Conservation (phyloP, 2,888 invertebrate genomes). For the Pandemis heparana region DNA sequence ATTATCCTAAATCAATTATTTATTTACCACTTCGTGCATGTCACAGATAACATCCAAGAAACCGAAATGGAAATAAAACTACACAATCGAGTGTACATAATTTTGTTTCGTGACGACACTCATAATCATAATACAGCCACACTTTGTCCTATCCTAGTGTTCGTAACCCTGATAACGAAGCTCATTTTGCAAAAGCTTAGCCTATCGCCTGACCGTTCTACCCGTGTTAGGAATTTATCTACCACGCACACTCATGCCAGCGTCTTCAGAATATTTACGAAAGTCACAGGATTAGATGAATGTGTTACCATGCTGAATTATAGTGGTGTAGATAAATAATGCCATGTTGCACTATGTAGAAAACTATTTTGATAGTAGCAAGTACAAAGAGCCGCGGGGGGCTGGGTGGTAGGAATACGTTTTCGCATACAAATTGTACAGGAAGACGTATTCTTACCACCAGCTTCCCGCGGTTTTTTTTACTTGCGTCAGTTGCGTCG, state of each 20-base stretch:
- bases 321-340: background rate
- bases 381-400: too few relatives aligned
- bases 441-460: too few relatives aligned
- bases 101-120: background rate
- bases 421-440: too few relatives aligned
- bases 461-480: too few relatives aligned
- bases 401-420: too few relatives aligned
- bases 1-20: background rate
- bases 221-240: slow-evolving; percentile 25
- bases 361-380: background rate
- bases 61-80: background rate
- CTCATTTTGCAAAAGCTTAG: slow-evolving; percentile 22
- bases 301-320: background rate
- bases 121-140: background rate
- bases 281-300: background rate
- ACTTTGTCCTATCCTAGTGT: slow-evolving; percentile 15
- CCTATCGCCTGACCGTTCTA: slow-evolving; percentile 18
- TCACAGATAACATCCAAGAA: background rate
- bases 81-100: too few relatives aligned
- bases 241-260: background rate
- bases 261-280: slow-evolving; percentile 2
- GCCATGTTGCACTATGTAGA: background rate
- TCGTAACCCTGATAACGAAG: slow-evolving; percentile 17
- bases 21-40: background rate
- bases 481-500: too few relatives aligned